These are phyloP conservation scores for Drosophila anomelani DNA, from an alignment of 2,888 invertebrate genomes.

Conservation along the genomic window DNA sequence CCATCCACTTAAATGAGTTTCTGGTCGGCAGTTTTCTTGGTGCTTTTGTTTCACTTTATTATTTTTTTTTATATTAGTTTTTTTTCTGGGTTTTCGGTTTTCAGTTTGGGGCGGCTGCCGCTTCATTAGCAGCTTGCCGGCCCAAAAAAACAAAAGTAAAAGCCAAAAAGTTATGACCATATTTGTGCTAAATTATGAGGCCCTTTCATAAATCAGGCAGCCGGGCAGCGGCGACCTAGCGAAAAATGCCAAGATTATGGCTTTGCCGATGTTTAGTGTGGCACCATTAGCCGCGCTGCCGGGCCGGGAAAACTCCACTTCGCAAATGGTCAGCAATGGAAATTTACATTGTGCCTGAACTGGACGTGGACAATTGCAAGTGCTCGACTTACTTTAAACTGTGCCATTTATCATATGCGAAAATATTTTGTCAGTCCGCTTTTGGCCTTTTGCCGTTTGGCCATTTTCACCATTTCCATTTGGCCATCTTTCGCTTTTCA, in stretches of 20 bases:
- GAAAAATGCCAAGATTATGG: constrained; percentile 51
- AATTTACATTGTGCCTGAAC: constrained; percentile 73
- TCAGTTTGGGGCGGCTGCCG: constrained; percentile 52
- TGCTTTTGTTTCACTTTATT: constrained; percentile 18
- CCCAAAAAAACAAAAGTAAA: constrained; percentile 71
- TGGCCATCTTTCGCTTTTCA: constrained; percentile 72
- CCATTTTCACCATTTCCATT: constrained; percentile 74
- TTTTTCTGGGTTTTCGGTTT: constrained; percentile 43
- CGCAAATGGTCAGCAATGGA: constrained; percentile 65
- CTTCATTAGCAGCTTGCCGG: constrained; percentile 64
- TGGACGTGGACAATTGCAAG: constrained; percentile 73
- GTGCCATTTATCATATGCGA: constrained; percentile 81
- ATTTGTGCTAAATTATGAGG: constrained; percentile 82
- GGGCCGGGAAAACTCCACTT: constrained; percentile 37
- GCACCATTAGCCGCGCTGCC: constrained; percentile 57
- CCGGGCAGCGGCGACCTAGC: constrained; percentile 61
- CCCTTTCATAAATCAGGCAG: constrained; percentile 76
- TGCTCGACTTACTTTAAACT: constrained; percentile 73
- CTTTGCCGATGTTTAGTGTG: constrained; percentile 44
- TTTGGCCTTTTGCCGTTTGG: constrained; percentile 57
- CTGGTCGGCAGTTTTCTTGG: constrained; percentile 29
- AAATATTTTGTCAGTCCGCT: constrained; percentile 66
- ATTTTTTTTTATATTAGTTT: not conserved
- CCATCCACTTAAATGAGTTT: constrained; percentile 67
- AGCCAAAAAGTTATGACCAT: constrained; percentile 80